phyloP scores from a whole-genome alignment of 1,140 invertebrate genomes.

The Macrocentrus cingulum region DNA sequence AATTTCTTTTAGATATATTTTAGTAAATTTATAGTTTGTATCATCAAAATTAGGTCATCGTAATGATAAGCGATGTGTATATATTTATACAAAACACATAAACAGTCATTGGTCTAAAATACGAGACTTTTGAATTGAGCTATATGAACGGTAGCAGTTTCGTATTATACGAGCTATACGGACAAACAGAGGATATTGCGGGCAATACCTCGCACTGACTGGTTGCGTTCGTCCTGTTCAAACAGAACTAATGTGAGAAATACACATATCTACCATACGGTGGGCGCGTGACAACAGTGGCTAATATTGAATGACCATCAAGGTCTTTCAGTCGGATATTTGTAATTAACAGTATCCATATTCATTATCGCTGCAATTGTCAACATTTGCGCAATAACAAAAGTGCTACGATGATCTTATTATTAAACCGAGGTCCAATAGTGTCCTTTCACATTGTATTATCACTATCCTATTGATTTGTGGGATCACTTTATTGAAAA shows the following conservation, averaged over 20 bases:
- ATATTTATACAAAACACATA: too few species aligned
- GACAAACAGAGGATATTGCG: constrained; percentile 52
- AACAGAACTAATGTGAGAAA: constrained; percentile 54
- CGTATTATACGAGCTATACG: constrained; percentile 41
- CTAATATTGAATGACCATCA: constrained; percentile 37
- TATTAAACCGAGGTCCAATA: too few species aligned
- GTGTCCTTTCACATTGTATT: too few species aligned
- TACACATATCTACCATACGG: constrained; percentile 40
- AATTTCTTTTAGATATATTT: too few species aligned
- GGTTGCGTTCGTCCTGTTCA: constrained; percentile 40
- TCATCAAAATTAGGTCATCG: too few species aligned
- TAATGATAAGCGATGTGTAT: too few species aligned
- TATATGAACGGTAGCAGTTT: constrained; percentile 6
- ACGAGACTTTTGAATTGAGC: too few species aligned
- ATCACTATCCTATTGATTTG: too few species aligned
- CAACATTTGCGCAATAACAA: background rate
- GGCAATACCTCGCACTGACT: constrained; percentile 41
- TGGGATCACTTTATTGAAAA: too few species aligned
- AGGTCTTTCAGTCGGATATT: constrained; percentile 9
- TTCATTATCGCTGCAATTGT: background rate
- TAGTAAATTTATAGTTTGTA: too few species aligned
- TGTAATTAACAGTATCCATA: constrained; percentile 10
- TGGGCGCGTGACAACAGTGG: constrained; percentile 1
- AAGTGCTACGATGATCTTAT: too few species aligned
- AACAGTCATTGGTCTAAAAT: too few species aligned